Evolutionary conservation across 2,113 vertebrate species (phyloP), one percentile per base, ranked within the genome.

Genomic region (Neodontobutis hainanensis): DNA sequence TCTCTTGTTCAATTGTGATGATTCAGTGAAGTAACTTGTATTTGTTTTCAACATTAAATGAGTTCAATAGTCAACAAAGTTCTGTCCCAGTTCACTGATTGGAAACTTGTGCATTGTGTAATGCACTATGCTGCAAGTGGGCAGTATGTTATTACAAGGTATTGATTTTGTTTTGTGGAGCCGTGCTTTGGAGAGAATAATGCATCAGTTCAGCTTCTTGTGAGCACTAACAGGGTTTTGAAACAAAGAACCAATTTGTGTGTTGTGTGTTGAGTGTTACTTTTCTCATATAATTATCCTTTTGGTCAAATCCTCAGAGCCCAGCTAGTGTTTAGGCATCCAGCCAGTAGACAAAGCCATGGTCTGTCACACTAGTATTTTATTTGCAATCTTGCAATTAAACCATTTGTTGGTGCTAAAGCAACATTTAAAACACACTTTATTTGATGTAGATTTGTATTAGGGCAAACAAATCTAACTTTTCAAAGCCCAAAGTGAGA

Each of bases 31-130:
- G 92, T 92, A 89, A 91, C 84, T 88, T 93, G 92, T 92, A 90
- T 90, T 91, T 91, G 91, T 90, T 92, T 93, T 87, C 83, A 85
- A 75, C 88, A 92, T 92, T 92, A 92, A 92, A 93, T 89, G 83
- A 90, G 88, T 91, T 91, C 80, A 90, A 85, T 91, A 90, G 81
- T 91, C 83, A 90, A 88, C 65, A 6, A 50, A 27, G 50, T 62
- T 85, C 85, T 81, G 87, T 91, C 83, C 71, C 70, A 68, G 73
- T 68, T 85, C 77, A 66, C 78, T 89, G 83, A 75, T 70, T 85
- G 75, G 73, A 60, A 81, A 77, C 61, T 68, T 63, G 73, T 27
- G 19, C 19, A 27, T 27, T 81, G 66, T 84, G 69, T 82, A 61
- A n/a, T 55, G 34, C 15, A 67, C 66, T 76, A 68, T 71, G 47